A percentile compares a stretch with the other conserved stretches of the same genome.
Conservation (phyloP, 2,113 vertebrate species). For the Laterallus jamaicensis region DNA sequence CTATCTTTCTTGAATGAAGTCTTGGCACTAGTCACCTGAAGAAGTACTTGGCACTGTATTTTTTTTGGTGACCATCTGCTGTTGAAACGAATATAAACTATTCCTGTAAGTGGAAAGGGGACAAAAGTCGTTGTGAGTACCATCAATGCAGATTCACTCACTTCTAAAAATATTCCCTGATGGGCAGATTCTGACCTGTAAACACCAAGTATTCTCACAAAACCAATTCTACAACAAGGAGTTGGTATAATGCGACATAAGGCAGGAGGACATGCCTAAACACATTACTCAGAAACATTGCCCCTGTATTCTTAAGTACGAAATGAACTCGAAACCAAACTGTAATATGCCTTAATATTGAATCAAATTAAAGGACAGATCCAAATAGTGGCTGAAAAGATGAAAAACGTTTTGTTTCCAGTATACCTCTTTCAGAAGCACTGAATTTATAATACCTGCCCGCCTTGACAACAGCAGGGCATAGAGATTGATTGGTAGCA, state of each 20-base stretch:
- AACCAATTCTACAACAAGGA: not conserved
- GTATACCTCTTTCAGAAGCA: rapidly evolving
- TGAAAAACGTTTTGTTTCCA: not conserved
- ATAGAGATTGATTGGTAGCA: not conserved
- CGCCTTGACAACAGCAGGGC: not conserved
- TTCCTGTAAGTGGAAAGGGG: not conserved
- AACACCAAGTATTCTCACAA: not conserved
- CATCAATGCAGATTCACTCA: not conserved
- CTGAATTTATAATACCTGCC: not conserved
- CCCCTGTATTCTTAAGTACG: not conserved
- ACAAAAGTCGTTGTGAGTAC: not conserved
- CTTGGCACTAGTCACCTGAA: not conserved
- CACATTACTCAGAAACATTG: not conserved
- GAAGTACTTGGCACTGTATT: not conserved
- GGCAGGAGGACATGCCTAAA: not conserved
- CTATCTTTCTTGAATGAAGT: not conserved
- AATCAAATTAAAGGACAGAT: not conserved
- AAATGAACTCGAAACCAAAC: not conserved
- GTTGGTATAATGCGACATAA: not conserved
- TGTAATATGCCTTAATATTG: not conserved
- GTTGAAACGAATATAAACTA: not conserved
- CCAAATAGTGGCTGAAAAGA: not conserved
- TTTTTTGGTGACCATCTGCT: not conserved
- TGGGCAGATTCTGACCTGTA: not conserved
- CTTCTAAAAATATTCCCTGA: not conserved